phyloP scores from a whole-genome alignment of 2,888 invertebrate genomes.

The Cheilosia urbana region DNA sequence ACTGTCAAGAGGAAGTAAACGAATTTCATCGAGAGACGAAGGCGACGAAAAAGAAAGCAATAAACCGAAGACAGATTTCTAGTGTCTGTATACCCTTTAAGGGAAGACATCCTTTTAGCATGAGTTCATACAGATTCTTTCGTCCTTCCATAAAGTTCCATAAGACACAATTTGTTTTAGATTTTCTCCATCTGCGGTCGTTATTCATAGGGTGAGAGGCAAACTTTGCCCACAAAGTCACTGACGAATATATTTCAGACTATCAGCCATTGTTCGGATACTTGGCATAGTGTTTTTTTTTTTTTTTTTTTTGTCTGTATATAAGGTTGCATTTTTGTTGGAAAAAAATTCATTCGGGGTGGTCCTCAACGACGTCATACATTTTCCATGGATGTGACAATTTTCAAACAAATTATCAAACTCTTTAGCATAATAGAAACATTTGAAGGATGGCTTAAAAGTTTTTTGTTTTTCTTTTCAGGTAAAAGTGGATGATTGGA shows the following conservation, averaged over 20 bases:
- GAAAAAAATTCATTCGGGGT: too few species aligned
- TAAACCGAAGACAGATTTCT: neutral
- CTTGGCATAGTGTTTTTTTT: neutral
- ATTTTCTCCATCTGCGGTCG: constrained; percentile 16
- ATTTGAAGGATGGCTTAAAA: neutral
- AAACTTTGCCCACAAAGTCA: neutral
- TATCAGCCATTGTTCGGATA: neutral
- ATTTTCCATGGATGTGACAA: neutral
- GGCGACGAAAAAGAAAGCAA: neutral
- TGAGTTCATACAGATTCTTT: neutral
- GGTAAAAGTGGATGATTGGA: neutral
- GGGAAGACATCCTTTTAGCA: neutral
- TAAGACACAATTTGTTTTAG: constrained; percentile 6
- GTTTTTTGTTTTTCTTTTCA: constrained; percentile 10
- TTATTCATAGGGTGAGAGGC: constrained; percentile 5
- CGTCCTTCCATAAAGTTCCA: neutral
- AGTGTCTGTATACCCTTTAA: neutral
- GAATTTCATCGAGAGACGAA: constrained; percentile 1
- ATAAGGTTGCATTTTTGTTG: too few species aligned
- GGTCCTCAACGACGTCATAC: neutral
- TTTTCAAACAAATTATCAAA: constrained; percentile 15
- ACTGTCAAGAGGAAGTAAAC: neutral
- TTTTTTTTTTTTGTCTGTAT: neutral
- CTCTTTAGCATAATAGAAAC: neutral
- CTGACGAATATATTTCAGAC: neutral